Conservation (phyloP, 1,140 invertebrate genomes). For the Magallana gigas region DNA sequence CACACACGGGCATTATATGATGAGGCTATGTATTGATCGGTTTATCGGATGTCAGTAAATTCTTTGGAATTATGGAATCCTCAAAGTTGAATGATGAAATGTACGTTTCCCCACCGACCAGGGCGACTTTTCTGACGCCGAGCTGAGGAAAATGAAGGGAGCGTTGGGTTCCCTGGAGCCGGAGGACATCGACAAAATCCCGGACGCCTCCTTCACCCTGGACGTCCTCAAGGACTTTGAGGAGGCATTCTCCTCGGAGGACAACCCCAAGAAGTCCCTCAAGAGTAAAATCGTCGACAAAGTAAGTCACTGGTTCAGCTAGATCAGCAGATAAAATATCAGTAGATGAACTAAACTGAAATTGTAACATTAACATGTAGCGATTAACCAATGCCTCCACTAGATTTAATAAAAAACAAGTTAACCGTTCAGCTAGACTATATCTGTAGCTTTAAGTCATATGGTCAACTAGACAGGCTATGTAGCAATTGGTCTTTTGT, state of each 20-base stretch:
- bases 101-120: not conserved
- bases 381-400: not conserved
- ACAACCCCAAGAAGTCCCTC: not conserved
- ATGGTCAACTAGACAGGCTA: not conserved
- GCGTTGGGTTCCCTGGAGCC: slow-evolving; percentile 34
- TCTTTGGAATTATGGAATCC: not conserved
- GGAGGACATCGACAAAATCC: slow-evolving; percentile 50
- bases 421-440: not conserved
- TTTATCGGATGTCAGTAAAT: not conserved
- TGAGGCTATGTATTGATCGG: no score
- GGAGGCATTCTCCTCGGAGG: not conserved
- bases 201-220: slow-evolving; percentile 42
- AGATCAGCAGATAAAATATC: no score
- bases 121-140: slow-evolving; percentile 46
- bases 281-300: slow-evolving; percentile 47
- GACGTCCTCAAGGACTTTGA: slow-evolving; percentile 42
- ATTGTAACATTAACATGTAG: not conserved
- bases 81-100: not conserved
- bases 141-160: slow-evolving; percentile 50
- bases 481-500: not conserved
- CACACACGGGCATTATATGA: no score
- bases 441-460: not conserved
- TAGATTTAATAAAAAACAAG: not conserved
- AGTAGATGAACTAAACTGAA: not conserved
- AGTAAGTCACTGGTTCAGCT: not conserved